These are phyloP conservation scores for Ceratina calcarata DNA, from an alignment of 1,140 invertebrate species.

Conservation along the genomic window DNA sequence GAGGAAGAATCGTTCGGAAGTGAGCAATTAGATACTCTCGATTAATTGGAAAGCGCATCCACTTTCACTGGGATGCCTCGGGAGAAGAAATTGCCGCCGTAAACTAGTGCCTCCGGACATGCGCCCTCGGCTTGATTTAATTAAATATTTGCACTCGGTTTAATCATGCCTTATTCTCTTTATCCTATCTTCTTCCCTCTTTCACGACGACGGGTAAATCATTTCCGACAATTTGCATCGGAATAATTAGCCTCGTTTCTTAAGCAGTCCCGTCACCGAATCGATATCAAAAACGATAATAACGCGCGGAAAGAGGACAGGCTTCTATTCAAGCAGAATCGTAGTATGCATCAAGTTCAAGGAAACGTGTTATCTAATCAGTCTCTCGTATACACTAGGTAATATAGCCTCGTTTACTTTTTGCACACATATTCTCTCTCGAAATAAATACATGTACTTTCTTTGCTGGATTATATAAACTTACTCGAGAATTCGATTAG, in stretches of 20 bases:
- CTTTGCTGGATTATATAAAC: not conserved
- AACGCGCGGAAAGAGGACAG: not conserved
- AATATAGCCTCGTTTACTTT: not conserved
- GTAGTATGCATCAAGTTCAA: constrained; percentile 2
- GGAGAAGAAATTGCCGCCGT: constrained; percentile 57
- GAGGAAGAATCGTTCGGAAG: not conserved
- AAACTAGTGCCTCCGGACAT: constrained; percentile 32
- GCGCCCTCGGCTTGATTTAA: constrained; percentile 55
- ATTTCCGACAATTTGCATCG: constrained; percentile 37
- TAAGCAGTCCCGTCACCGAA: not conserved
- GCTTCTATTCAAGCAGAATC: not conserved
- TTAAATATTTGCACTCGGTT: constrained; percentile 70
- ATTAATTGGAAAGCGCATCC: constrained; percentile 46
- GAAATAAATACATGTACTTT: too few species aligned
- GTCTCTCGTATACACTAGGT: not conserved
- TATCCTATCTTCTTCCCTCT: not conserved
- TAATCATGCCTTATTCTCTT: constrained; percentile 48
- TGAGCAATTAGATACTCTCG: constrained; percentile 10
- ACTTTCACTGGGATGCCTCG: constrained; percentile 54
- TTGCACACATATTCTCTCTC: too few species aligned
- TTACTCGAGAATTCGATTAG: not conserved
- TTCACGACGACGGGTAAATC: constrained; percentile 10
- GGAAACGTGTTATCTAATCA: not conserved
- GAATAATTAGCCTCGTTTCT: constrained; percentile 34
- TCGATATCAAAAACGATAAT: not conserved